Conservation (phyloP, 2,888 invertebrate genomes). For the Eupithecia vulgata region DNA sequence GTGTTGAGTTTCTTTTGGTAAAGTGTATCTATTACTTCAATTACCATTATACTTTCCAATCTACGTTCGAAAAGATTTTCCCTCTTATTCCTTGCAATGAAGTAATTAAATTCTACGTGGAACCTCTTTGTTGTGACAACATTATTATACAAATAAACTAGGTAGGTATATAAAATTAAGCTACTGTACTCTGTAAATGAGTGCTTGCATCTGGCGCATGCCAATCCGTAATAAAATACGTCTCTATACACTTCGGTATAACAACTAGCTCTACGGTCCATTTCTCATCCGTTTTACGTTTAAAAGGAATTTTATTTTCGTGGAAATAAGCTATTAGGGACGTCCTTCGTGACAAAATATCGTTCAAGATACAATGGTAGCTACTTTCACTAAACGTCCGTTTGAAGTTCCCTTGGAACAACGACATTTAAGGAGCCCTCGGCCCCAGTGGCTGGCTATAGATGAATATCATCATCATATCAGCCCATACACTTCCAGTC, state of each 20-base stretch:
- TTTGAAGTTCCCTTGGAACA: constrained; percentile 1
- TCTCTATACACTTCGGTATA: neutral
- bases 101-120: neutral
- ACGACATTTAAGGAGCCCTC: neutral
- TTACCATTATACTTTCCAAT: too few relatives aligned
- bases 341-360: constrained; percentile 38
- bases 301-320: constrained; percentile 48
- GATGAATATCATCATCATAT: too few relatives aligned
- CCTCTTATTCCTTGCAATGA: neutral
- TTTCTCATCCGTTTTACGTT: constrained; percentile 48
- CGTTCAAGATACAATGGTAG: constrained; percentile 20
- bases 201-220: neutral
- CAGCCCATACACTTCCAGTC: too few relatives aligned
- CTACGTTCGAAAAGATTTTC: too few relatives aligned
- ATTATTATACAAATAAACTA: neutral
- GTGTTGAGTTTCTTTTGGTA: too few relatives aligned
- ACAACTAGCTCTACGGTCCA: constrained; percentile 30
- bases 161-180: neutral
- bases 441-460: neutral
- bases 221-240: neutral
- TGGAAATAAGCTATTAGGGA: constrained; percentile 44
- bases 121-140: neutral
- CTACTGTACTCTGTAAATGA: neutral
- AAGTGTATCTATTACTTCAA: too few relatives aligned
- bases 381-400: constrained; percentile 22